These are phyloP conservation scores for Agrilus cyanescens DNA, from an alignment of 2,888 invertebrate species.

Conservation along the genomic window DNA sequence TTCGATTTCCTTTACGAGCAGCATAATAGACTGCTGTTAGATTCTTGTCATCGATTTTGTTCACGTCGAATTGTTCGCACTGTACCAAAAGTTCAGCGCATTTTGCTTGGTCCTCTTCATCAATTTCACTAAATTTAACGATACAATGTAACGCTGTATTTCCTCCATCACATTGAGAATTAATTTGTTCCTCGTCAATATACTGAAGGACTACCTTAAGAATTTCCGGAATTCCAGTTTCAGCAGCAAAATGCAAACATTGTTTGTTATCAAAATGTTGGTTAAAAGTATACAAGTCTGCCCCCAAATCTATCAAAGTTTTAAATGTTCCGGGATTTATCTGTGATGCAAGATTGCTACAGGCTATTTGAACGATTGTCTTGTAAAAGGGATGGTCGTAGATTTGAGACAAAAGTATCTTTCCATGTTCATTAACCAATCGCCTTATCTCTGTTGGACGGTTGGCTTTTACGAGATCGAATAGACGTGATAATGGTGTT, in stretches of 20 bases:
- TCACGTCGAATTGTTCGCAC: constrained; percentile 40
- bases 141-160: constrained; percentile 29
- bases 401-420: constrained; percentile 40
- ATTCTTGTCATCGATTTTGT: constrained; percentile 36
- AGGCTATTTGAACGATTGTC: constrained; percentile 35
- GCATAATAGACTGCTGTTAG: constrained; percentile 41
- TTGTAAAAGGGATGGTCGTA: constrained; percentile 47
- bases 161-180: constrained; percentile 18
- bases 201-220: constrained; percentile 39
- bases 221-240: constrained; percentile 36
- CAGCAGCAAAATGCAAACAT: constrained; percentile 55
- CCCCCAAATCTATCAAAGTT: constrained; percentile 46
- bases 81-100: constrained; percentile 44
- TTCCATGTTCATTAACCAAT: constrained; percentile 36
- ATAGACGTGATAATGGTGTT: constrained; percentile 30
- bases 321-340: constrained; percentile 44
- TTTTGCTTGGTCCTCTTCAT: constrained; percentile 36
- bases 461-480: constrained; percentile 41
- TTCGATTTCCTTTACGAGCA: constrained; percentile 43
- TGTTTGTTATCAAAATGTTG: constrained; percentile 40
- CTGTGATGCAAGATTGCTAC: constrained; percentile 46
- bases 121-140: constrained; percentile 21
- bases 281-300: constrained; percentile 47
- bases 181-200: constrained; percentile 16
- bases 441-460: constrained; percentile 41